phyloP scores from a whole-genome alignment of 2,113 vertebrate genomes.

The Corvus moneduloides region DNA sequence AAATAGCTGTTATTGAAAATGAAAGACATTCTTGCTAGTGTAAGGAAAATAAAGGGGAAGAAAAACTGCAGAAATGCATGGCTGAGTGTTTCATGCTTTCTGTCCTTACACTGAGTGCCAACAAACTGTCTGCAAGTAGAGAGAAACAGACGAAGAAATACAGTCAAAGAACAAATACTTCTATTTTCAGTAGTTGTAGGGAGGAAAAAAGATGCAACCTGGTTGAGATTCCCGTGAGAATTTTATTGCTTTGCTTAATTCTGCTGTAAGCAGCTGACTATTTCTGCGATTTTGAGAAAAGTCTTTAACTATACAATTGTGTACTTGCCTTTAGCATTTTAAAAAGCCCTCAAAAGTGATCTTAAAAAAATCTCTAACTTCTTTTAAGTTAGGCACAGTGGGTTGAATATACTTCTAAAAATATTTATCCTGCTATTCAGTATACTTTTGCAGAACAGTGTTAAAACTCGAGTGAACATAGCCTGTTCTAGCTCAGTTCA shows the following conservation, averaged over 20 bases:
- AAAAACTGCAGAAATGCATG: background rate
- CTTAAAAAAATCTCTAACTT: background rate
- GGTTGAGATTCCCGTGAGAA: background rate
- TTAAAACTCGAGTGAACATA: background rate
- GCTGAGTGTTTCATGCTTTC: background rate
- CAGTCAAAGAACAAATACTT: background rate
- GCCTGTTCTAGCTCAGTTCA: background rate
- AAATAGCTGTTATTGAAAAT: conserved; percentile 1
- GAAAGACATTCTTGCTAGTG: conserved; percentile 18
- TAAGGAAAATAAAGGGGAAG: conserved; percentile 53
- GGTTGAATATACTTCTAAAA: background rate
- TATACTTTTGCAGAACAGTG: background rate
- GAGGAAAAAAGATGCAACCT: background rate
- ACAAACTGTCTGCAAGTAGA: background rate
- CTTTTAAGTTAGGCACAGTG: background rate
- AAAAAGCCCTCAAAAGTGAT: background rate
- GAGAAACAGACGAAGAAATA: background rate
- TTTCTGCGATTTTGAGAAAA: background rate
- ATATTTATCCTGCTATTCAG: background rate
- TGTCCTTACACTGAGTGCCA: background rate
- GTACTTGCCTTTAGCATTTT: background rate
- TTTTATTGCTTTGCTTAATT: background rate
- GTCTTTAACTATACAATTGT: background rate
- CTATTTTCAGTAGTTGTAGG: background rate
- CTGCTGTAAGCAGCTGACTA: background rate